Conservation (phyloP, 2,797 vertebrate species). For the Euthynnus affinis region DNA sequence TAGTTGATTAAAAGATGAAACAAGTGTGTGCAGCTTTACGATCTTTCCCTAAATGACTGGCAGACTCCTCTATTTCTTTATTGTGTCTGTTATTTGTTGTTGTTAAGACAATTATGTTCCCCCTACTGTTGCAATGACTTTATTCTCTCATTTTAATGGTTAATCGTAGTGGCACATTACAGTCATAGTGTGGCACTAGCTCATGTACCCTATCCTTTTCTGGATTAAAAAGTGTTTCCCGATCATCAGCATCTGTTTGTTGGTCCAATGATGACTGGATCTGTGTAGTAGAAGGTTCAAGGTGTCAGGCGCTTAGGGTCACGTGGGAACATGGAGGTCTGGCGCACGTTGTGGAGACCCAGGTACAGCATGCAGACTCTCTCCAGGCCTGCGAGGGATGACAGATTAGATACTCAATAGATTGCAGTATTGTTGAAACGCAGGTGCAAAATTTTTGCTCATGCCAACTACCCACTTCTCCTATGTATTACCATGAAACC, state of each 20-base stretch:
- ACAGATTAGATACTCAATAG: conserved; percentile 1
- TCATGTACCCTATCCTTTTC: conserved; percentile 42
- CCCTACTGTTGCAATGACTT: conserved; percentile 34
- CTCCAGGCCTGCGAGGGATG: conserved; percentile 90
- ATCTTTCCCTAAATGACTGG: conserved; percentile 19
- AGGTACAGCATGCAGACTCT: conserved; percentile 98
- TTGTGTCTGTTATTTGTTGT: conserved; percentile 32
- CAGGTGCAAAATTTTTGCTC: no score
- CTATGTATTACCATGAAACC: no score
- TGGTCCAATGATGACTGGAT: conserved; percentile 18
- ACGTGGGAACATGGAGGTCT: conserved; percentile 99
- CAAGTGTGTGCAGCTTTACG: conserved; percentile 30
- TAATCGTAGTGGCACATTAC: conserved; percentile 82
- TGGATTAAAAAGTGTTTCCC: conserved; percentile 36
- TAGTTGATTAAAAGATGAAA: conserved; percentile 36
- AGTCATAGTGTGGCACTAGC: conserved; percentile 70
- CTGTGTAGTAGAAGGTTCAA: conserved; percentile 68
- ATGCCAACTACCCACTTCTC: no score
- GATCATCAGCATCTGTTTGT: conserved; percentile 33
- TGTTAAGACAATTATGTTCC: conserved; percentile 41
- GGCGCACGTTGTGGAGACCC: conserved; percentile 96
- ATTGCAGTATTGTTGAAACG: no score
- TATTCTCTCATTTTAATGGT: conserved; percentile 46
- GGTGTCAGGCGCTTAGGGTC: conserved; percentile 98
- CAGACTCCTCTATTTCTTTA: conserved; percentile 18